Conservation (phyloP, 1,140 invertebrate genomes). For the Drosophila persimilis region DNA sequence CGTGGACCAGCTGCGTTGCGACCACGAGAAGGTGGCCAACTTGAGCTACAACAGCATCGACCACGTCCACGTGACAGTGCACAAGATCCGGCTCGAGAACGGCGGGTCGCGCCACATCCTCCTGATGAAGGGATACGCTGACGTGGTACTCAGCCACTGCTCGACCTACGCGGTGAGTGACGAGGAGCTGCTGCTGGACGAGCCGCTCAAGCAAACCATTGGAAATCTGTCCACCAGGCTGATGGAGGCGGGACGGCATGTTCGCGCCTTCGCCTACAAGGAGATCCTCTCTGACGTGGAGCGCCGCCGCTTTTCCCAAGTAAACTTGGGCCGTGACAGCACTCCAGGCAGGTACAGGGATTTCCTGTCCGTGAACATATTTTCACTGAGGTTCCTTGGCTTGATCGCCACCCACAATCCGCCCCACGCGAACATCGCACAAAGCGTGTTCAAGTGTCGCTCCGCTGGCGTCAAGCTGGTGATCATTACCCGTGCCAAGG, state of each 20-base stretch:
- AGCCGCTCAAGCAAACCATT: not conserved
- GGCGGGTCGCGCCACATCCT: conserved; percentile 19
- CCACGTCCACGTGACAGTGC: conserved; percentile 48
- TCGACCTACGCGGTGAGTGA: conserved; percentile 18
- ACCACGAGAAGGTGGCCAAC: conserved; percentile 29
- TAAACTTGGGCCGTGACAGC: not conserved
- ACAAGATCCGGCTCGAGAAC: not conserved
- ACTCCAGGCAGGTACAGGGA: not conserved
- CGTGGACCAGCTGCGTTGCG: conserved; percentile 23
- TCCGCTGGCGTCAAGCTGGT: conserved; percentile 57
- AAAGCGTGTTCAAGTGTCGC: conserved; percentile 32
- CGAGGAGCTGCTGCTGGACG: conserved; percentile 9
- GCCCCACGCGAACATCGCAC: conserved; percentile 10
- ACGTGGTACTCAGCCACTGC: conserved; percentile 26
- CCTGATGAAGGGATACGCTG: conserved; percentile 38
- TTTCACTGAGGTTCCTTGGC: conserved; percentile 41
- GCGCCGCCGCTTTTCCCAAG: not conserved
- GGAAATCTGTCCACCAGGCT: not conserved
- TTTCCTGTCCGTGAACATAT: conserved; percentile 20
- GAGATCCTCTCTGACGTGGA: conserved; percentile 12
- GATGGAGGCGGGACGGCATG: conserved; percentile 18
- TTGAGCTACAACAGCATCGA: conserved; percentile 7
- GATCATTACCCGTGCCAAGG: conserved; percentile 7
- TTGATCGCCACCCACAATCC: conserved; percentile 42
- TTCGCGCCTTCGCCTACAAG: conserved; percentile 45